Evolutionary conservation across 2,888 invertebrate genomes (phyloP), one percentile per base, ranked within the genome.

Genomic region (Oxytorus armatus): DNA sequence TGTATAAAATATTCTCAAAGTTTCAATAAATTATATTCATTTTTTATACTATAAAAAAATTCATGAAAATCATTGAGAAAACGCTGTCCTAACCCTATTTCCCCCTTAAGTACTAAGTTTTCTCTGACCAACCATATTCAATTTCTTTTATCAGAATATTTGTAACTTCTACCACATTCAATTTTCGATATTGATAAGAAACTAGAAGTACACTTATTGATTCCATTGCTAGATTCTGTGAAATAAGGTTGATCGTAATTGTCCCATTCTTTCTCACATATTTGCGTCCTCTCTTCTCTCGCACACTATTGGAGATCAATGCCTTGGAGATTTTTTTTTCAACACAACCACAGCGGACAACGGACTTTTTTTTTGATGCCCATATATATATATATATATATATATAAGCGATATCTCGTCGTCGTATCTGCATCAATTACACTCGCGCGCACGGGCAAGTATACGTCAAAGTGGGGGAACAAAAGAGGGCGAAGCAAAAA

Each of bases 371-470:
- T 59, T 29, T 44, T 55, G 70, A 61, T 80, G 80, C 59, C 80
- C 80, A 69, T 80, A 80, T 77, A 68, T 11, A 66, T 55, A 44
- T 25, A 8, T 10, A 68, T 14, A 57, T 65, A 42, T 25, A 8
- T 10, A 68, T 14, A 57, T 65, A 42, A 21, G 33, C 78, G 75
- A 81, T 82, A 82, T 82, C 82, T 81, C 65, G 23, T 18, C 59
- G 63, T 61, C 69, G 82, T 79, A 82, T 82, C 82, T 81, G 82
- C 82, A 81, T 82, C 82, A 81, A 81, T 81, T 81, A 81, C 81
- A 79, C 57, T 69, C 68, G 59, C 61, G 57, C 39, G 49, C 59
- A 61, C 72, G 61, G 59, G 53, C 57, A 33, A 63, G 69, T 47
- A n/a, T 23, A 3, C 39, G 16, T 16, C 44, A 16, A 44, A 21